A percentile compares a stretch with the other conserved stretches of the same genome.
Evolutionary conservation across 1,140 invertebrate genomes (phyloP).

Genomic region (Drosophila rufa): DNA sequence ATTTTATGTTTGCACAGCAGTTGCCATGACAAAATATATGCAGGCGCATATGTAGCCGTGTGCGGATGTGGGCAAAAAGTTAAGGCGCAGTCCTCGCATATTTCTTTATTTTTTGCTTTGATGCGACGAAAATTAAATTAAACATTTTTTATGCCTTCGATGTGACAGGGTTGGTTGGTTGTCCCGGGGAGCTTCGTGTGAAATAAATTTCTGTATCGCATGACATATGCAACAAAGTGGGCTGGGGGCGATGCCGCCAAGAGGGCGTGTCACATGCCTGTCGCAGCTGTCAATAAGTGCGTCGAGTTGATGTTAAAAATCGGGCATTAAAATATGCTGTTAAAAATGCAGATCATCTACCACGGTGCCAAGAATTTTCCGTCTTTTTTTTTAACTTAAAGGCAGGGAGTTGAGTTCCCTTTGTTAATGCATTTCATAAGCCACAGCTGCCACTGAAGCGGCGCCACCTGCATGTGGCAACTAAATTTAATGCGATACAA

Average conservation of each 20-base stretch:
- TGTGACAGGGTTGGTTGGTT: neutral
- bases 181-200: constrained; percentile 25
- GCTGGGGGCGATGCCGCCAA: too few relatives aligned
- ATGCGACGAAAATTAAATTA: constrained; percentile 71
- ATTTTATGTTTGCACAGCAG: constrained; percentile 81
- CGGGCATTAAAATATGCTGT: constrained; percentile 82
- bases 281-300: constrained; percentile 81
- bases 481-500: constrained; percentile 68
- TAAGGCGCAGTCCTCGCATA: constrained; percentile 20
- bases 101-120: constrained; percentile 46
- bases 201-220: constrained; percentile 83
- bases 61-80: constrained; percentile 15
- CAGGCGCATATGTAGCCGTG: constrained; percentile 3
- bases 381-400: neutral
- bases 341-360: constrained; percentile 72
- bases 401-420: constrained; percentile 19
- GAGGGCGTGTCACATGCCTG: constrained; percentile 50
- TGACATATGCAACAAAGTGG: constrained; percentile 78
- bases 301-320: constrained; percentile 80
- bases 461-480: constrained; percentile 59
- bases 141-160: constrained; percentile 74
- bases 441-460: constrained; percentile 54
- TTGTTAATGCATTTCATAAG: constrained; percentile 78
- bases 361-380: constrained; percentile 12
- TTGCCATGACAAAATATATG: constrained; percentile 55